Evolutionary conservation across 2,888 invertebrate species (phyloP), one percentile per base, ranked within the genome.

Genomic region (Chrysotoxum bicinctum): DNA sequence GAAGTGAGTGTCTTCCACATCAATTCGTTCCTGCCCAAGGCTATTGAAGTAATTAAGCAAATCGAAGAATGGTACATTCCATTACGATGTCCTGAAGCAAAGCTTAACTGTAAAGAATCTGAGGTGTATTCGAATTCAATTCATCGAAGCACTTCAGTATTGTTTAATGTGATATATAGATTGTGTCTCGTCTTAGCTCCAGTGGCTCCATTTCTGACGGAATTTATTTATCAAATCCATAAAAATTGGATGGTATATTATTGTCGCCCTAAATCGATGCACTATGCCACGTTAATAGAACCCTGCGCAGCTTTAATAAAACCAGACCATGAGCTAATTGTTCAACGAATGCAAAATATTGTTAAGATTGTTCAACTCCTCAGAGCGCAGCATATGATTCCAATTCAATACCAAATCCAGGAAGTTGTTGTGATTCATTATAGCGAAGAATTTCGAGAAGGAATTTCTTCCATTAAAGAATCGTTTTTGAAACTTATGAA

Each of bases 11-110:
- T 96, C 0, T 99, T 98, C 91, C 95, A 96, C 83, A 92, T 99
- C 69, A 98, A 98, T 91, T 98, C 97, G 5, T 98, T 99, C 12
- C 95, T 98, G 5, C 98, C 98, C 0, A 62, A 95, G 78, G 92
- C 99, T 58, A 95, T 98, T 0, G 97, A 97, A 90, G 98, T 97
- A 92, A 96, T 99, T 86, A 98, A 98, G 89, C 96, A 98, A 90
- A 94, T 99, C 7, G 98, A 98, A 52, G 98, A 99, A 91, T 98
- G 98, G 98, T 99, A 98, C 91, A 97, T 99, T 32, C 93, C 98
- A 88, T 96, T 98, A 96, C 98, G 98, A 91, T 94, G 98, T 73
- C 96, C 95, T 89, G 93, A 98, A 60, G 93, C 98, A 82, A 98
- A 98, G 0, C 32, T 1, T 23, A n/a, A 30, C 9, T 1, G 9